A percentile compares a stretch with the other conserved stretches of the same genome.
Conservation (phyloP, 1,140 invertebrate genomes). For the Hyphantria cunea region DNA sequence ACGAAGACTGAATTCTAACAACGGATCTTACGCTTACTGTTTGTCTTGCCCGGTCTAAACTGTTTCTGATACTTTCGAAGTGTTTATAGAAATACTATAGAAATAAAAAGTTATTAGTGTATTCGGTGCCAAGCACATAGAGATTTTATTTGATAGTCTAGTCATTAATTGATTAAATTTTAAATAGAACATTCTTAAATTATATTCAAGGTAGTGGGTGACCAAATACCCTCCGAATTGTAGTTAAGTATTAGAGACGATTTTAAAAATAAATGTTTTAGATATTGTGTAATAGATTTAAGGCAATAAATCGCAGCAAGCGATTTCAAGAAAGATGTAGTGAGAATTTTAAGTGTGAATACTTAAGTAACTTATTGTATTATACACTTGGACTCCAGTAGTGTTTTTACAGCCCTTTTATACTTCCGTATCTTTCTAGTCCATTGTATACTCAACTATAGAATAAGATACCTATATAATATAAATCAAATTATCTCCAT, state of each 20-base stretch:
- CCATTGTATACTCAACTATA: slow-evolving; percentile 35
- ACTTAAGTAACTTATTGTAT: slow-evolving; percentile 55
- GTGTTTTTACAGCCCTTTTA: slow-evolving; percentile 77
- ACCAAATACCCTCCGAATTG: slow-evolving; percentile 65
- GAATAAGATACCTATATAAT: slow-evolving; percentile 13
- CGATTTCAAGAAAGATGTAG: slow-evolving; percentile 69
- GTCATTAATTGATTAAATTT: slow-evolving; percentile 40
- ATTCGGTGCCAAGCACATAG: slow-evolving; percentile 59
- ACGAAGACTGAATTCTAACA: slow-evolving; percentile 49
- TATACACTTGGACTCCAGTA: slow-evolving; percentile 63
- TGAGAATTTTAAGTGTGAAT: slow-evolving; percentile 65
- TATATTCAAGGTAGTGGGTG: slow-evolving; percentile 46
- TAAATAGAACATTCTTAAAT: background rate
- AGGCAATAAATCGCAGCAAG: slow-evolving; percentile 40
- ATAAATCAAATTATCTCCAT: slow-evolving; percentile 5
- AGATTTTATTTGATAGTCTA: slow-evolving; percentile 43
- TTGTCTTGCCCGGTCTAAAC: slow-evolving; percentile 48
- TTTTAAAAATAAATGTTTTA: slow-evolving; percentile 38
- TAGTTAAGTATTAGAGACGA: slow-evolving; percentile 44
- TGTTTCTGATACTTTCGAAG: slow-evolving; percentile 32
- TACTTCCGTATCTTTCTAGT: slow-evolving; percentile 69
- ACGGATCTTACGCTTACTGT: slow-evolving; percentile 27
- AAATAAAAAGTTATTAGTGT: slow-evolving; percentile 11
- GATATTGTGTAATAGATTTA: slow-evolving; percentile 44
- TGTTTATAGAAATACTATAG: slow-evolving; percentile 25